Conservation (phyloP, 1,140 invertebrate genomes). For the Pachypsylla venusta region DNA sequence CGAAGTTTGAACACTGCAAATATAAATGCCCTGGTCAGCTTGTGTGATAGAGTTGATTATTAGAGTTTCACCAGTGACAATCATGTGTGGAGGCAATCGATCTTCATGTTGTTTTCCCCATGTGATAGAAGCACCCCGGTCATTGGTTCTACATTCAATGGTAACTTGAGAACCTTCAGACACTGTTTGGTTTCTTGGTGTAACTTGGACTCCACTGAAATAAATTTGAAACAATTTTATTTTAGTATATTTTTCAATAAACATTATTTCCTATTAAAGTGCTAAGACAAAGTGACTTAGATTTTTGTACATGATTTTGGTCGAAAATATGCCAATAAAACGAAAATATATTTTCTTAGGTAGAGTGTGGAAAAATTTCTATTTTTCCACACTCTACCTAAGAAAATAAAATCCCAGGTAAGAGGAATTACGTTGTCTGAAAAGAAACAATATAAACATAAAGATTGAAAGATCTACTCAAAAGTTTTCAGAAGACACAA, state of each 20-base stretch:
- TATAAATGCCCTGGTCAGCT: constrained; percentile 37
- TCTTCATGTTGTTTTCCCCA: neutral
- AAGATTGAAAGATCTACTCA: no score
- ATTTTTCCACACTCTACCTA: no score
- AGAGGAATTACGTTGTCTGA: no score
- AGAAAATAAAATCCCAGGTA: no score
- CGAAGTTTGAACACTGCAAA: constrained; percentile 36
- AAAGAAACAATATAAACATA: no score
- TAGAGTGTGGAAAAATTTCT: no score
- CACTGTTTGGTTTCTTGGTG: neutral
- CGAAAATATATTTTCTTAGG: no score
- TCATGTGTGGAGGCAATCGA: neutral
- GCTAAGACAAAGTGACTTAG: neutral
- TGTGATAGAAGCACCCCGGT: neutral
- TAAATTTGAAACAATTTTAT: neutral
- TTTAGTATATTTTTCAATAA: neutral
- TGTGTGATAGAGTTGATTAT: constrained; percentile 25
- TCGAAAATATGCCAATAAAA: no score
- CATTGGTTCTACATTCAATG: neutral
- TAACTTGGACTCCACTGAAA: constrained; percentile 19
- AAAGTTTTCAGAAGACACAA: no score
- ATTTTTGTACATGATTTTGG: neutral
- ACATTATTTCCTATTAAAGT: no score
- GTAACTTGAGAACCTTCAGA: neutral
- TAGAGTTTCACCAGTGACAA: constrained; percentile 24